Percentiles rank a stretch among this genome's conserved stretches.
phyloP scores from a whole-genome alignment of 2,888 invertebrate species.

The Ischnura elegans region DNA sequence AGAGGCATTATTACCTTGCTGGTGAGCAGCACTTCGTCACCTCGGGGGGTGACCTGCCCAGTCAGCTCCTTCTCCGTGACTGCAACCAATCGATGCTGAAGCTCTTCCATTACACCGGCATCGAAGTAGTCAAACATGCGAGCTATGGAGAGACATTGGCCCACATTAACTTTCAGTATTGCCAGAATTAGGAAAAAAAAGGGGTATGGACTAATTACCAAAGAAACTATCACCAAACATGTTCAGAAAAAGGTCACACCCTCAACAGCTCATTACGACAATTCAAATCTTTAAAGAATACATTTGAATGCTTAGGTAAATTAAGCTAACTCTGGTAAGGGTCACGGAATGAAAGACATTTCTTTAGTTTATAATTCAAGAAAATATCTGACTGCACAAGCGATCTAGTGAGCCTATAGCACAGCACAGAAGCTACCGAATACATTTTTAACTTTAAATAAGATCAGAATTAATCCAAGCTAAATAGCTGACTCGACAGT shows the following conservation, averaged over 20 bases:
- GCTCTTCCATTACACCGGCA: conserved; percentile 93
- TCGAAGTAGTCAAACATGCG: conserved; percentile 97
- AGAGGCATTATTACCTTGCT: conserved; percentile 80
- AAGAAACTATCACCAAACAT: background rate
- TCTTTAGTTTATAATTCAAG: too few species aligned
- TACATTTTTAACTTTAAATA: too few species aligned
- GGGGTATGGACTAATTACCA: background rate
- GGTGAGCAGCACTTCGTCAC: conserved; percentile 86
- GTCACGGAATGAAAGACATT: too few species aligned
- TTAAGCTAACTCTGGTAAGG: too few species aligned
- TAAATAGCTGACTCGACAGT: too few species aligned
- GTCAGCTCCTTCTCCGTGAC: conserved; percentile 82
- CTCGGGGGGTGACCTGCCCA: conserved; percentile 82
- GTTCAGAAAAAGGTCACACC: background rate
- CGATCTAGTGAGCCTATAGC: too few species aligned
- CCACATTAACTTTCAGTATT: background rate
- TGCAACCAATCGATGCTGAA: conserved; percentile 88
- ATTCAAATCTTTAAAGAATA: too few species aligned
- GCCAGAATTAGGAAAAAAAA: background rate
- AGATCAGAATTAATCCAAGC: too few species aligned
- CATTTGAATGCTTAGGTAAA: too few species aligned
- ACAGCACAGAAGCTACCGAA: too few species aligned
- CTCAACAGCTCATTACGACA: background rate
- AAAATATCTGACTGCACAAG: too few species aligned
- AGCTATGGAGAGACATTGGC: conserved; percentile 81